Percentiles rank a stretch among this genome's conserved stretches.
Conservation (phyloP, 2,888 invertebrate genomes). For the Bombylius major region DNA sequence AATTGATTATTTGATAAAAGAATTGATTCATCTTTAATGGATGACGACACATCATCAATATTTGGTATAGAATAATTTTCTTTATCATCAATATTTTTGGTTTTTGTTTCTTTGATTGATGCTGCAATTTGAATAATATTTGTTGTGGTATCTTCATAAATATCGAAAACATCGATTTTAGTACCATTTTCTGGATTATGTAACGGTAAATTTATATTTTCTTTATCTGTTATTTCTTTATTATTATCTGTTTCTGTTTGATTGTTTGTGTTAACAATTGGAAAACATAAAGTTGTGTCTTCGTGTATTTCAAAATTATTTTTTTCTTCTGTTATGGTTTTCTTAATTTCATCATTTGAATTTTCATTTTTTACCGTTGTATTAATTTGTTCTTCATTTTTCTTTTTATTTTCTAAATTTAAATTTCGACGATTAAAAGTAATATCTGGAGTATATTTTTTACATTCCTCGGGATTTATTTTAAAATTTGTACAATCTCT, state of each 20-base stretch:
- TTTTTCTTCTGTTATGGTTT: no score
- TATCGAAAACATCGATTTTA: background rate
- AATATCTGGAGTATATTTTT: constrained; percentile 24
- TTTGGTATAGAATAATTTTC: background rate
- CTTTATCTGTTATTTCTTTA: no score
- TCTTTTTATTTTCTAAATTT: background rate
- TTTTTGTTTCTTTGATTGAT: background rate
- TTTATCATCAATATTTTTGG: background rate
- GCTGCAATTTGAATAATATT: background rate
- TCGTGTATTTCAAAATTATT: constrained; percentile 7
- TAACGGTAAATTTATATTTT: no score
- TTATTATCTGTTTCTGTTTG: background rate
- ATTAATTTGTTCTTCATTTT: background rate
- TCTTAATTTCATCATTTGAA: background rate
- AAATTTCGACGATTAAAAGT: background rate
- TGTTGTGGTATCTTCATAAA: background rate
- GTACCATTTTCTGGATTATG: background rate
- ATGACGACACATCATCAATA: background rate
- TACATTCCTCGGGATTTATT: constrained; percentile 21
- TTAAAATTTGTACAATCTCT: constrained; percentile 23
- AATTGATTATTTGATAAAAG: no score
- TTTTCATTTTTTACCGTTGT: background rate
- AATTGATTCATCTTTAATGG: no score
- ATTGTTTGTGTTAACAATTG: background rate
- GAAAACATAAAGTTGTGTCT: background rate